These are phyloP conservation scores for Onychorhynchus coronatus DNA, from an alignment of 2,113 vertebrate genomes.

Conservation along the genomic window DNA sequence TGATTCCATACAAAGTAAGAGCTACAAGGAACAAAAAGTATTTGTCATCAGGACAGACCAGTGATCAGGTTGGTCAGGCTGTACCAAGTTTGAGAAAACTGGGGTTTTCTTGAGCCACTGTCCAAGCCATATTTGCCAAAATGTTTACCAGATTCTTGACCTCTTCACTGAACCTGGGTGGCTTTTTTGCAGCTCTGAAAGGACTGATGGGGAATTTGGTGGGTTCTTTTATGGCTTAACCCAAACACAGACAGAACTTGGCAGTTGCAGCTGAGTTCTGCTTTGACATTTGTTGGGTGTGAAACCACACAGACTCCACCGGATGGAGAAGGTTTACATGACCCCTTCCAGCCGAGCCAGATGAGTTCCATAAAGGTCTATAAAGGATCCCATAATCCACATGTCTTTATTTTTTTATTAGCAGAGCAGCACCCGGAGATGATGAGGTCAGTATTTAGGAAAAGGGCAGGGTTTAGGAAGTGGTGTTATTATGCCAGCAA, in stretches of 20 bases:
- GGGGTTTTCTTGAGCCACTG: neutral
- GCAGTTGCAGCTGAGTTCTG: constrained; percentile 2
- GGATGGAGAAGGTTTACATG: constrained; percentile 26
- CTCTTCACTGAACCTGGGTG: constrained; percentile 19
- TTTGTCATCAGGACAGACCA: neutral
- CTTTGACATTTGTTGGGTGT: constrained; percentile 55
- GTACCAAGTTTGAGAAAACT: rapidly evolving
- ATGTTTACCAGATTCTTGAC: neutral
- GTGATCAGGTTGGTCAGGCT: neutral
- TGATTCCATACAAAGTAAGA: neutral
- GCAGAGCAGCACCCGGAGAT: constrained; percentile 14
- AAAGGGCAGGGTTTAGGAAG: constrained; percentile 12
- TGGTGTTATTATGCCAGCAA: neutral
- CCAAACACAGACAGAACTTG: constrained; percentile 26
- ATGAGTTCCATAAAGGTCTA: neutral
- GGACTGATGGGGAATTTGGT: constrained; percentile 30
- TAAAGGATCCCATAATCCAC: constrained; percentile 9
- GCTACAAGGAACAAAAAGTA: neutral
- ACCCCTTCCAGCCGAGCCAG: constrained; percentile 6
- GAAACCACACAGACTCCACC: constrained; percentile 46
- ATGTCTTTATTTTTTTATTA: constrained; percentile 1
- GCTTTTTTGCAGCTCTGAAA: constrained; percentile 33
- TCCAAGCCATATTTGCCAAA: neutral
- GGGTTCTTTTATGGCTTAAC: constrained; percentile 48
- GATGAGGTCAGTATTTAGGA: neutral